phyloP scores from a whole-genome alignment of 2,113 vertebrate species.

The Bos javanicus region DNA sequence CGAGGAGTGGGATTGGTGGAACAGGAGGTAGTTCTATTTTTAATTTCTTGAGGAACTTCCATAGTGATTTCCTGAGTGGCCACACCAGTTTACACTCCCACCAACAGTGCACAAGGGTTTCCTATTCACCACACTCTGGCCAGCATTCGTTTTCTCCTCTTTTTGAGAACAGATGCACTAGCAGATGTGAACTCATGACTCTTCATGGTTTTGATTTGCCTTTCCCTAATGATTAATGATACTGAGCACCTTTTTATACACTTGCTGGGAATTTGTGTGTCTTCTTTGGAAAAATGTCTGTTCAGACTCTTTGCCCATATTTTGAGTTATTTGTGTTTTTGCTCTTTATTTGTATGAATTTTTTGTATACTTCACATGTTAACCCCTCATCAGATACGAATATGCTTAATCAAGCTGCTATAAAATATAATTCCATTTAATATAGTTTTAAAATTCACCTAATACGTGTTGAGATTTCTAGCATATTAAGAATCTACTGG shows the following conservation, averaged over 20 bases:
- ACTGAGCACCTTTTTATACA: neutral
- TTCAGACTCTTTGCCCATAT: neutral
- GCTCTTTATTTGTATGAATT: neutral
- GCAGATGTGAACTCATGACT: neutral
- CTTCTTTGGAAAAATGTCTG: neutral
- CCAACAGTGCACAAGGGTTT: neutral
- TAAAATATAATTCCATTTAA: neutral
- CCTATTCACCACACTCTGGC: neutral
- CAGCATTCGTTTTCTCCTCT: neutral
- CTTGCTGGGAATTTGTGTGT: neutral
- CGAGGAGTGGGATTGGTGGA: neutral
- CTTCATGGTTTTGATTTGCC: neutral
- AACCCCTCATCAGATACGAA: neutral
- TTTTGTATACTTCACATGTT: neutral
- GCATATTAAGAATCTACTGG: neutral
- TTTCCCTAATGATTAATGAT: neutral
- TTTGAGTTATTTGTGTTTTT: neutral
- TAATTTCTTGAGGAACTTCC: neutral
- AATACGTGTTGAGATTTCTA: neutral
- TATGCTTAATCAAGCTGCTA: neutral
- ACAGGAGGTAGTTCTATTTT: neutral
- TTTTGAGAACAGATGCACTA: neutral
- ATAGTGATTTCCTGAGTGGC: neutral
- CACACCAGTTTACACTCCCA: neutral
- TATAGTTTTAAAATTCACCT: neutral